Percentiles rank a stretch among this genome's conserved stretches.
Conservation (phyloP, 2,113 vertebrate genomes). For the Daubentonia madagascariensis region DNA sequence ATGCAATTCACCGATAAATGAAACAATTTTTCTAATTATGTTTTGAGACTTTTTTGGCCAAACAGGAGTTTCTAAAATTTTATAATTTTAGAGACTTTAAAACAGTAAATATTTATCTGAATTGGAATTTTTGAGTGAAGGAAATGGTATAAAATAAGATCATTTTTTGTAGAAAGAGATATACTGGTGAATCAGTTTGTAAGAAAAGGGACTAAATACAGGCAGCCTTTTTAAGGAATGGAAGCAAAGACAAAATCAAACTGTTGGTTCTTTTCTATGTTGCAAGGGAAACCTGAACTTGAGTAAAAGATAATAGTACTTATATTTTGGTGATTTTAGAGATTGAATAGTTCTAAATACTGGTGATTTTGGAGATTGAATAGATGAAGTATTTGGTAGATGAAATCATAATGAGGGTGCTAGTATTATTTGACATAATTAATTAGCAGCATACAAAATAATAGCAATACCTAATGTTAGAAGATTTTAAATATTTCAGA, state of each 20-base stretch:
- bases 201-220: background rate
- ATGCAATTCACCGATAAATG: background rate
- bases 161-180: background rate
- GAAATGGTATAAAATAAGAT: background rate
- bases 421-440: background rate
- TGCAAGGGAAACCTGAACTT: background rate
- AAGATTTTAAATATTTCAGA: constrained; percentile 1
- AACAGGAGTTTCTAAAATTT: background rate
- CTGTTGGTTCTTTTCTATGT: background rate
- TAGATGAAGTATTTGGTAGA: background rate
- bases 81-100: constrained; percentile 4
- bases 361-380: background rate
- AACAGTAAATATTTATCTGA: background rate
- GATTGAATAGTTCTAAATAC: background rate
- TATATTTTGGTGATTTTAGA: background rate
- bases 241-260: background rate
- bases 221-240: background rate
- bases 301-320: background rate
- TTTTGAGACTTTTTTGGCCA: background rate
- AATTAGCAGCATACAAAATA: background rate
- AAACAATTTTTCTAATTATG: background rate
- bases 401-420: background rate
- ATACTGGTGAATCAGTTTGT: background rate
- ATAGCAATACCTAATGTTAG: background rate
- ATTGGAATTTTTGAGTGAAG: constrained; percentile 8